Percentiles rank a stretch among this genome's conserved stretches.
Evolutionary conservation across 2,797 vertebrate species (phyloP).

Genomic region (Intellagama lesueurii): DNA sequence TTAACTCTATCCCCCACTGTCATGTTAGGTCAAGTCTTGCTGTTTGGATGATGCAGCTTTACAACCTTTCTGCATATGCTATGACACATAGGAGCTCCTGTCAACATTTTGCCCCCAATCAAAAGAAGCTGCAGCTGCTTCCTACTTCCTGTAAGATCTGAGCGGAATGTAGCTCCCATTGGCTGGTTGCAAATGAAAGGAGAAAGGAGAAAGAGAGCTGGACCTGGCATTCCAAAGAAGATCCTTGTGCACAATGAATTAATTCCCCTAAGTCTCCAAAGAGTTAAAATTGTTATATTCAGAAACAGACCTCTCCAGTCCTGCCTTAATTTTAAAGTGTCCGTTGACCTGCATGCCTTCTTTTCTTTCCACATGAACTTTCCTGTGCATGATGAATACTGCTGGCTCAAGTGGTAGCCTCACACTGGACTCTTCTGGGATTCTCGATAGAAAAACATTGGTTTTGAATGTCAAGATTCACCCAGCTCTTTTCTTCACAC

Average conservation of each 20-base stretch:
- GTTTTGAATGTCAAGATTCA: neutral
- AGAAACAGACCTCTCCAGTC: neutral
- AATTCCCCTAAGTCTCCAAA: neutral
- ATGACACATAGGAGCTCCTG: neutral
- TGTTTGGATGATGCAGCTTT: neutral
- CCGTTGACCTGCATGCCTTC: constrained; percentile 2
- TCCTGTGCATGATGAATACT: neutral
- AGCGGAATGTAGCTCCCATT: neutral
- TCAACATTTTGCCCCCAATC: neutral
- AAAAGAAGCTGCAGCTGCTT: neutral
- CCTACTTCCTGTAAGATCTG: neutral
- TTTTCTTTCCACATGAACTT: neutral
- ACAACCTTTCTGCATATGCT: neutral
- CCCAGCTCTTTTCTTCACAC: neutral
- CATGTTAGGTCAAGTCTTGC: neutral
- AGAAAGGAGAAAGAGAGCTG: neutral
- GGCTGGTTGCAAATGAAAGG: neutral
- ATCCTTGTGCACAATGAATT: neutral
- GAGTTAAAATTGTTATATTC: neutral
- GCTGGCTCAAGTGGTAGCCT: neutral
- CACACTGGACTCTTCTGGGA: constrained; percentile 22
- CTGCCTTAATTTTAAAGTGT: constrained; percentile 21
- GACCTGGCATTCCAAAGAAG: neutral
- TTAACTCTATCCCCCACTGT: neutral
- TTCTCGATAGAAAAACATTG: neutral